Percentiles rank a stretch among this genome's conserved stretches.
These are phyloP conservation scores for Leptinotarsa lineolata DNA, from an alignment of 1,140 invertebrate species.

Conservation along the genomic window DNA sequence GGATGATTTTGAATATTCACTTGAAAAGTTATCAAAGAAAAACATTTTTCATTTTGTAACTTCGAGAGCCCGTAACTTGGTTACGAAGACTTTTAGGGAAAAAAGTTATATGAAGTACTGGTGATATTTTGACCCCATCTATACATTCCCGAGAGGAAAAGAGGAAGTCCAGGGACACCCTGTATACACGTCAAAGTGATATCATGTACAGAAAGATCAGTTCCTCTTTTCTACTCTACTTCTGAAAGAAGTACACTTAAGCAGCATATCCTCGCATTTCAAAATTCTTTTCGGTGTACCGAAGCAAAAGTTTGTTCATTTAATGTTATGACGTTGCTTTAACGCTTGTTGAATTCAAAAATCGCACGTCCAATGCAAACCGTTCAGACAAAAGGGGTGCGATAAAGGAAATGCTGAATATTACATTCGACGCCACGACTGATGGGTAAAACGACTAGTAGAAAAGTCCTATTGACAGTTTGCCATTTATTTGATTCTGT, in stretches of 20 bases:
- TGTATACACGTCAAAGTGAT: too few relatives aligned
- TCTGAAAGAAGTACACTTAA: not conserved
- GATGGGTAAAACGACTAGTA: not conserved
- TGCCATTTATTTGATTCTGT: not conserved
- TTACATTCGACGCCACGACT: constrained; percentile 15
- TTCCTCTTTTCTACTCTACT: not conserved
- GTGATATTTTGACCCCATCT: too few relatives aligned
- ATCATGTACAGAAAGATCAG: too few relatives aligned
- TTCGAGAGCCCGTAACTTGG: too few relatives aligned
- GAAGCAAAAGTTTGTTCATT: constrained; percentile 9
- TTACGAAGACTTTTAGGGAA: too few relatives aligned
- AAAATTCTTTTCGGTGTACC: not conserved
- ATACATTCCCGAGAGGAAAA: too few relatives aligned
- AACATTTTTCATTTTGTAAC: too few relatives aligned
- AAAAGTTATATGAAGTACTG: too few relatives aligned
- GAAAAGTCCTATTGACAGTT: not conserved
- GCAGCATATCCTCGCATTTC: not conserved
- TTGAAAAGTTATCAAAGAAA: too few relatives aligned
- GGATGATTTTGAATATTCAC: too few relatives aligned
- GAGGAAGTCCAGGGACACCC: too few relatives aligned
- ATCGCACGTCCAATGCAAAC: constrained; percentile 34
- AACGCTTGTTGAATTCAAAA: constrained; percentile 40
- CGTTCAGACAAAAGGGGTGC: constrained; percentile 17
- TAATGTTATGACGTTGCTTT: constrained; percentile 26
- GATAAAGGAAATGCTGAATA: constrained; percentile 32